Evolutionary conservation across 2,113 vertebrate species (phyloP).

Genomic region (Polyodon spathula): DNA sequence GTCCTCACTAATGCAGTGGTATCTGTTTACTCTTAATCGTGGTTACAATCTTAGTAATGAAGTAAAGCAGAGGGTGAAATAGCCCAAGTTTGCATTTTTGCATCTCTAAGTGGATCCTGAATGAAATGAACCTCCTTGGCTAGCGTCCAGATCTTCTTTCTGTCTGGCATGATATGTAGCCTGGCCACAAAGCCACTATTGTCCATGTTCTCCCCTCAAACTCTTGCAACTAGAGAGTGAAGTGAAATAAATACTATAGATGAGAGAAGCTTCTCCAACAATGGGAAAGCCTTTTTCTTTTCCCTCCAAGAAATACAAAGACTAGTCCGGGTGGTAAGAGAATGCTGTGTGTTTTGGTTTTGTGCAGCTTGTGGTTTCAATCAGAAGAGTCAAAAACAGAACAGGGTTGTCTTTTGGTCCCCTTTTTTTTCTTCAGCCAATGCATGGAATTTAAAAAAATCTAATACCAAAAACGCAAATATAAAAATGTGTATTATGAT

Average conservation of each 20-base stretch:
- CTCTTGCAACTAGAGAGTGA: slow-evolving; percentile 66
- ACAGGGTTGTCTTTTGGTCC: no score
- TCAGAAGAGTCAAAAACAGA: no score
- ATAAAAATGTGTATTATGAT: no score
- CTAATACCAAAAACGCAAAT: no score
- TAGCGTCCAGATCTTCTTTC: slow-evolving; percentile 65
- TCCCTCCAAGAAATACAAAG: no score
- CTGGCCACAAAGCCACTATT: slow-evolving; percentile 77
- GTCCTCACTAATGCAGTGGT: slow-evolving; percentile 25
- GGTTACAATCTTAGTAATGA: slow-evolving; percentile 39
- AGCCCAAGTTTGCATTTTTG: slow-evolving; percentile 41
- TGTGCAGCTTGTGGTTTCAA: no score
- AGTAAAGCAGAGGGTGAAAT: slow-evolving; percentile 33
- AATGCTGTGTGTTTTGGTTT: no score
- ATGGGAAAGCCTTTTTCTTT: not conserved
- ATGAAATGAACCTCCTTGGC: slow-evolving; percentile 60
- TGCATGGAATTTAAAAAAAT: no score
- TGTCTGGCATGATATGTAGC: slow-evolving; percentile 58
- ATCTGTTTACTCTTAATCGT: slow-evolving; percentile 42
- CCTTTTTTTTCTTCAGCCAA: no score
- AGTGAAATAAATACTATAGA: slow-evolving; percentile 45
- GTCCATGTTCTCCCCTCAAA: slow-evolving; percentile 55
- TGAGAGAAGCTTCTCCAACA: slow-evolving; percentile 28
- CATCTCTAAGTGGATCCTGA: slow-evolving; percentile 45
- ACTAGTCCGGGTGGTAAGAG: no score